Percentiles rank a stretch among this genome's conserved stretches.
These are phyloP conservation scores for Coluber constrictor DNA, from an alignment of 2,797 vertebrate genomes.

Conservation along the genomic window DNA sequence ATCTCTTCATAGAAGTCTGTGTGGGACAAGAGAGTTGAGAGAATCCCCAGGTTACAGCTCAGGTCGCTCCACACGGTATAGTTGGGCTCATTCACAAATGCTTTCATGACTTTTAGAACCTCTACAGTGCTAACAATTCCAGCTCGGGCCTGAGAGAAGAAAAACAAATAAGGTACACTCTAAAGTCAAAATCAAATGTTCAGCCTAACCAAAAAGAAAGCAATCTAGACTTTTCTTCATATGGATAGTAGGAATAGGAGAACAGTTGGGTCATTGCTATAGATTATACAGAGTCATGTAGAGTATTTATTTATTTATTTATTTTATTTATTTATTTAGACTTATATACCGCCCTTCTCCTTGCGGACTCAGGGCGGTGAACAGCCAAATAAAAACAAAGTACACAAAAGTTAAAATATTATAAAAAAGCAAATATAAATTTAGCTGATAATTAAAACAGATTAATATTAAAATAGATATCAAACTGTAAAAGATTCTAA, in stretches of 20 bases:
- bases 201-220: not conserved
- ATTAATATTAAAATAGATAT: too few species aligned
- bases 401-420: too few species aligned
- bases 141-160: constrained; percentile 83
- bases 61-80: constrained; percentile 99
- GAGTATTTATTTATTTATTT: too few species aligned
- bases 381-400: too few species aligned
- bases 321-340: too few species aligned
- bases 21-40: constrained; percentile 93
- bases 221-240: not conserved
- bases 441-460: too few species aligned
- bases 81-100: constrained; percentile 96
- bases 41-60: constrained; percentile 95
- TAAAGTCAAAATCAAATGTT: constrained; percentile 23
- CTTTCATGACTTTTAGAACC: constrained; percentile 97
- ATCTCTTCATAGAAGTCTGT: constrained; percentile 96
- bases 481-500: too few species aligned
- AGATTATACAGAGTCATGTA: not conserved
- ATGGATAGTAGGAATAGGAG: not conserved
- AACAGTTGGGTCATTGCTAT: not conserved
- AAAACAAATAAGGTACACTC: constrained; percentile 52
- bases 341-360: too few species aligned
- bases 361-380: too few species aligned
- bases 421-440: too few species aligned
- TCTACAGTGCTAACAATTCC: constrained; percentile 98